phyloP scores from a whole-genome alignment of 2,797 vertebrate genomes.

The Trachops cirrhosus region DNA sequence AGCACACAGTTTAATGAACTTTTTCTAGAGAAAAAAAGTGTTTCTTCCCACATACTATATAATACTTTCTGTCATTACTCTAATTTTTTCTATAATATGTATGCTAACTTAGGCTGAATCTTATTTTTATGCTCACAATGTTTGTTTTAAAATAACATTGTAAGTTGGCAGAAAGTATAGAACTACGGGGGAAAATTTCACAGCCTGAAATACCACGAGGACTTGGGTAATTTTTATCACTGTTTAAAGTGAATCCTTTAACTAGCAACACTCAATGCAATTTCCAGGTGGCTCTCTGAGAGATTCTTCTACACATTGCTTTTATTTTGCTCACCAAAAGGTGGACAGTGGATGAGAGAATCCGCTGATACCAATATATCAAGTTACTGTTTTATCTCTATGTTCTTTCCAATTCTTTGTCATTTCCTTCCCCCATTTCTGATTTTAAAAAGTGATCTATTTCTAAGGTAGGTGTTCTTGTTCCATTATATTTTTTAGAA shows the following conservation, averaged over 20 bases:
- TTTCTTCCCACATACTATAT: constrained; percentile 13
- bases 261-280: not conserved
- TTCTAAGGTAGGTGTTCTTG: not conserved
- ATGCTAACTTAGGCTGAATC: constrained; percentile 4
- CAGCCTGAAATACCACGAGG: not conserved
- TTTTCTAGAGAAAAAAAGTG: constrained; percentile 25
- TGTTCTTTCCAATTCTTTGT: not conserved
- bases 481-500: not conserved
- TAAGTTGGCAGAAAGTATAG: not conserved
- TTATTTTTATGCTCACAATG: not conserved
- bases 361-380: not conserved
- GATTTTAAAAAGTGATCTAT: not conserved
- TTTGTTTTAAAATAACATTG: constrained; percentile 39
- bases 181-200: not conserved
- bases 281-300: not conserved
- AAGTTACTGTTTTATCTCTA: not conserved
- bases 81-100: not conserved
- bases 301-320: not conserved
- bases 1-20: constrained; percentile 23
- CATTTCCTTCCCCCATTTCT: not conserved
- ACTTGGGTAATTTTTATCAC: not conserved
- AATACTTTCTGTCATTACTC: not conserved
- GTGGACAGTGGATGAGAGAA: not conserved
- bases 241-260: not conserved
- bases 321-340: not conserved